Conservation (phyloP, 2,888 invertebrate species). For the Drosophila vallismaia region DNA sequence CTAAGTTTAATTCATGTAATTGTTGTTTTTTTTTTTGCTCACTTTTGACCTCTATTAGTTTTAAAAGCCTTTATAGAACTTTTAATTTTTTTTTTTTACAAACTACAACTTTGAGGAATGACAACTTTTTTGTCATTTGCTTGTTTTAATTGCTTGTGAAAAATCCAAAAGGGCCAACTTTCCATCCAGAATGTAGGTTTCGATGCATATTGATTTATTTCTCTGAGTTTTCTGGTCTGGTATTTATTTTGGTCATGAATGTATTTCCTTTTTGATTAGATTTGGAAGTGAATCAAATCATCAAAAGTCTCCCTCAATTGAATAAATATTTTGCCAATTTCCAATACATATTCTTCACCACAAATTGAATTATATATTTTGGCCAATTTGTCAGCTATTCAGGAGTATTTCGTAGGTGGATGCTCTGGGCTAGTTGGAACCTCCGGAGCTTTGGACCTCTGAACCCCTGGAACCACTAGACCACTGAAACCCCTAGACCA, state of each 20-base stretch:
- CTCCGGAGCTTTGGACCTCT: too few species aligned
- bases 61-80: neutral
- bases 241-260: neutral
- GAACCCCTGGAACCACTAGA: too few species aligned
- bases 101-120: neutral
- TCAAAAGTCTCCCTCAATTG: too few species aligned
- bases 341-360: too few species aligned
- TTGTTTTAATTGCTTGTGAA: constrained; percentile 2
- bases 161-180: constrained; percentile 1
- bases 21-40: neutral
- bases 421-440: too few species aligned
- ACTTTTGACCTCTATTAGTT: constrained; percentile 1
- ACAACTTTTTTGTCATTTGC: constrained; percentile 3
- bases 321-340: too few species aligned
- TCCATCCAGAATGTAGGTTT: neutral
- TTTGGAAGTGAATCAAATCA: neutral
- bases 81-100: neutral
- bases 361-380: too few species aligned
- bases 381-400: neutral
- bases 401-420: neutral
- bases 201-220: neutral
- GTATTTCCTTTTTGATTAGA: neutral
- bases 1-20: constrained; percentile 37
- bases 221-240: neutral
- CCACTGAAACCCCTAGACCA: too few species aligned